phyloP scores from a whole-genome alignment of 1,140 invertebrate species.

The Semibalanus balanoides region DNA sequence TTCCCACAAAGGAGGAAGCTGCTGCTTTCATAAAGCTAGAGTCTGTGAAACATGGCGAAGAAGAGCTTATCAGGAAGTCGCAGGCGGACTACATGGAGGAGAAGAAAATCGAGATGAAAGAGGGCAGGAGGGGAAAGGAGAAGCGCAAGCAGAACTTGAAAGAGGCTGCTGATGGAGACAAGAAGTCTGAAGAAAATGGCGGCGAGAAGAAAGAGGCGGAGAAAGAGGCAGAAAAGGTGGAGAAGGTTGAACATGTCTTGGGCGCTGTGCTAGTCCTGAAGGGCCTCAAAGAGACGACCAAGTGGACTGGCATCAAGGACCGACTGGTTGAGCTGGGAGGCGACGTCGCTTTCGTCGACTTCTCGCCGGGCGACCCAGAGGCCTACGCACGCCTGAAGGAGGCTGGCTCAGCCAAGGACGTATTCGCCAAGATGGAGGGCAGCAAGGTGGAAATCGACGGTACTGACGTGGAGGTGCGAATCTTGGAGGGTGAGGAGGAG shows the following conservation, averaged over 20 bases:
- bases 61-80: conserved; percentile 50
- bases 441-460: not conserved
- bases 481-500: not conserved
- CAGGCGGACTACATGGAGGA: conserved; percentile 52
- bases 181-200: conserved; percentile 25
- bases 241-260: not conserved
- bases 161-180: conserved; percentile 27
- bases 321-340: not conserved
- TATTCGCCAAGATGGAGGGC: not conserved
- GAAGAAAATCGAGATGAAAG: conserved; percentile 50
- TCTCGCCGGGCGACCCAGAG: not conserved
- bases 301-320: not conserved
- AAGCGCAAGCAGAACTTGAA: conserved; percentile 28
- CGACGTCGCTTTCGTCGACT: not conserved
- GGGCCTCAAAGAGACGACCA: not conserved
- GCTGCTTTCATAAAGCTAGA: conserved; percentile 47
- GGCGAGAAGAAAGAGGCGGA: not conserved
- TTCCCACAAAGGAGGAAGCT: conserved; percentile 54
- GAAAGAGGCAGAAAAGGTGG: not conserved
- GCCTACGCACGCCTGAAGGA: not conserved
- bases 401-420: not conserved
- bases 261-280: not conserved
- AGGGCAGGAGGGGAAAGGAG: conserved; percentile 31
- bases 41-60: conserved; percentile 54
- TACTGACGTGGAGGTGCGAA: not conserved